These are phyloP conservation scores for Diplodus puntazzo DNA, from an alignment of 2,797 vertebrate genomes.

Conservation along the genomic window DNA sequence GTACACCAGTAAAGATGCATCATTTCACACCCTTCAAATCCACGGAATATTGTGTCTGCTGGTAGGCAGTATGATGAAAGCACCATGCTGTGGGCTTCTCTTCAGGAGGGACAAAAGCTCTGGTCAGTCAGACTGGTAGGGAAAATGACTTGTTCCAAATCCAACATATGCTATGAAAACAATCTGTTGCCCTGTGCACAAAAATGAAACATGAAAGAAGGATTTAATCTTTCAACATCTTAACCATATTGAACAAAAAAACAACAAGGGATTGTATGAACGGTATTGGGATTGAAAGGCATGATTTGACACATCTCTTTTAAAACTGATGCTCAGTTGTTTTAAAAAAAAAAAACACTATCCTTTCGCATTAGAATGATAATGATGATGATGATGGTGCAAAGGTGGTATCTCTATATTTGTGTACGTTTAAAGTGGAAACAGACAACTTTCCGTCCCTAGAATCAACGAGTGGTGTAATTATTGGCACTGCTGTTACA, in stretches of 20 bases:
- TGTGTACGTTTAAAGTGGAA: no score
- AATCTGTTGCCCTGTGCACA: conserved; percentile 20
- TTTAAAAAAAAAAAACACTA: no score
- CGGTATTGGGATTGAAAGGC: neutral
- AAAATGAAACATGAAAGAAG: conserved; percentile 11
- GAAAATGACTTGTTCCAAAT: conserved; percentile 33
- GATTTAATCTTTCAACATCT: conserved; percentile 28
- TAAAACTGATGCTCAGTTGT: neutral
- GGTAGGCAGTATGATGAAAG: conserved; percentile 26
- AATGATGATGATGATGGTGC: neutral
- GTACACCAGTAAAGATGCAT: conserved; percentile 14
- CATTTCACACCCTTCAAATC: conserved; percentile 17
- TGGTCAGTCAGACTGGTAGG: conserved; percentile 33
- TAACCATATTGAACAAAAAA: neutral
- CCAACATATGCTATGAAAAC: conserved; percentile 23
- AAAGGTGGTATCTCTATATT: no score
- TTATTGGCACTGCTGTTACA: no score
- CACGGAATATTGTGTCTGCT: neutral
- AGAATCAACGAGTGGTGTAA: no score
- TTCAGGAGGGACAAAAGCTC: conserved; percentile 31
- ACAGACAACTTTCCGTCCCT: no score
- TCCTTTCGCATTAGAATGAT: neutral
- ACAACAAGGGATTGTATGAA: neutral
- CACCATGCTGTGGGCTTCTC: conserved; percentile 33
- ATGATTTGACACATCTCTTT: neutral